Percentiles rank a stretch among this genome's conserved stretches.
These are phyloP conservation scores for Drosophila trichaetosa DNA, from an alignment of 2,888 invertebrate species.

Conservation along the genomic window DNA sequence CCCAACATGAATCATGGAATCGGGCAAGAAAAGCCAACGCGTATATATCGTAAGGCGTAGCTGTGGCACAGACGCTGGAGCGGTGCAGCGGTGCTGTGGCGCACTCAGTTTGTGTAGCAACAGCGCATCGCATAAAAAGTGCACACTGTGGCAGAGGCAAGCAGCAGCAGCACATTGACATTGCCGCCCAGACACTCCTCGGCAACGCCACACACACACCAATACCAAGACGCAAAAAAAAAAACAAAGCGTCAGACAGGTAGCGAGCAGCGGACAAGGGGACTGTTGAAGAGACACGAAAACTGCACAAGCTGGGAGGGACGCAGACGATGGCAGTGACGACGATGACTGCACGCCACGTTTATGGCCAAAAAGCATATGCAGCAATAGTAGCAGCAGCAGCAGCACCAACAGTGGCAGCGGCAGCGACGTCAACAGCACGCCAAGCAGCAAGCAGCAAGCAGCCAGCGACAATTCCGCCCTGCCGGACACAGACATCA, in stretches of 20 bases:
- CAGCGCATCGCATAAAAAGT: conserved; percentile 65
- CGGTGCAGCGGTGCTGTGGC: conserved; percentile 14
- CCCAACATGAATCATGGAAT: conserved; percentile 69
- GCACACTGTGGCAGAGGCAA: conserved; percentile 50
- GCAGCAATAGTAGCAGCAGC: conserved; percentile 38
- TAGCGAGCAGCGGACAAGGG: conserved; percentile 43
- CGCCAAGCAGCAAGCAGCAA: conserved; percentile 38
- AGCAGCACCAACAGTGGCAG: conserved; percentile 7
- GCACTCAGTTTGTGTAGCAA: conserved; percentile 57
- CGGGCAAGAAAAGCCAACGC: conserved; percentile 56
- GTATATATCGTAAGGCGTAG: conserved; percentile 45
- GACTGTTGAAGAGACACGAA: conserved; percentile 36
- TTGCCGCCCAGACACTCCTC: conserved; percentile 73
- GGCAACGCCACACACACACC: conserved; percentile 42
- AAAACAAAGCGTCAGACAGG: conserved; percentile 73
- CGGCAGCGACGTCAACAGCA: conserved; percentile 38
- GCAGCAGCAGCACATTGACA: conserved; percentile 70
- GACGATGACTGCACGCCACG: conserved; percentile 57
- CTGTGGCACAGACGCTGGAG: conserved; percentile 4
- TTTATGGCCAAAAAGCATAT: conserved; percentile 69
- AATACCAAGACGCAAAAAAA: conserved; percentile 42
- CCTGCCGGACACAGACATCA: conserved; percentile 64
- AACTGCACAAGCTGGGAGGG: conserved; percentile 35
- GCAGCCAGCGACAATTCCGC: conserved; percentile 53
- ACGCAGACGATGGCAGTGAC: conserved; percentile 33